Conservation (phyloP, 2,797 vertebrate species). For the Diplodus sargus region DNA sequence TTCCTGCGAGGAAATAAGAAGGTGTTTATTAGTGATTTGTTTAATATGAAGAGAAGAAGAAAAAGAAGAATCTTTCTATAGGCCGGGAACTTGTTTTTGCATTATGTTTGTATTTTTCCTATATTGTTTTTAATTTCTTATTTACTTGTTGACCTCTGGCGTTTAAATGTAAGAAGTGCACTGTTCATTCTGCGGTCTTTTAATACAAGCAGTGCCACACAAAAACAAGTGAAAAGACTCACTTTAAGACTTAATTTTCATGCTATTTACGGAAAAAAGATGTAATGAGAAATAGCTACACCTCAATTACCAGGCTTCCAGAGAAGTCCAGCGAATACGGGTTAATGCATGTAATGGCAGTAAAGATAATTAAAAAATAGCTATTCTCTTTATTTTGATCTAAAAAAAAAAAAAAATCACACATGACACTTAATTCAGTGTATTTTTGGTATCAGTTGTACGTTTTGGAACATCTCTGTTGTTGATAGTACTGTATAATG, state of each 20-base stretch:
- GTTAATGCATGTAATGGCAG: conserved; percentile 73
- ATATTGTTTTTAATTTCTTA: conserved; percentile 70
- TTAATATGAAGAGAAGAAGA: conserved; percentile 56
- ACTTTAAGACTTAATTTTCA: conserved; percentile 59
- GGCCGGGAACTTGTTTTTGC: conserved; percentile 74
- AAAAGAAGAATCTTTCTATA: conserved; percentile 62
- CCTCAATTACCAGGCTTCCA: conserved; percentile 70
- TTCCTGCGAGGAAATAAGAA: conserved; percentile 53
- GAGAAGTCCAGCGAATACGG: conserved; percentile 73
- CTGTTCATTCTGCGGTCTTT: conserved; percentile 68
- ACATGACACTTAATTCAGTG: conserved; percentile 40
- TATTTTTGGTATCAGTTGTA: conserved; percentile 47
- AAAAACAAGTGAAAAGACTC: conserved; percentile 41
- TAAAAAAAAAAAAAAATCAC: conserved; percentile 39
- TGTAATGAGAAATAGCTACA: conserved; percentile 49
- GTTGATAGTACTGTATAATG: conserved; percentile 61
- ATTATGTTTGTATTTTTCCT: conserved; percentile 73
- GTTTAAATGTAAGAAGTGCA: conserved; percentile 63
- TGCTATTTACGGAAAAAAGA: conserved; percentile 38
- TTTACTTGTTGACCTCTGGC: conserved; percentile 55
- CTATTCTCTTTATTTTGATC: conserved; percentile 54
- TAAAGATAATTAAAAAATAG: conserved; percentile 46
- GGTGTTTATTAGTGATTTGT: conserved; percentile 64
- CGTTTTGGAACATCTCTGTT: conserved; percentile 61
- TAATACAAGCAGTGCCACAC: conserved; percentile 53